Conservation (phyloP, 2,888 invertebrate genomes). For the Teleiodes luculella region DNA sequence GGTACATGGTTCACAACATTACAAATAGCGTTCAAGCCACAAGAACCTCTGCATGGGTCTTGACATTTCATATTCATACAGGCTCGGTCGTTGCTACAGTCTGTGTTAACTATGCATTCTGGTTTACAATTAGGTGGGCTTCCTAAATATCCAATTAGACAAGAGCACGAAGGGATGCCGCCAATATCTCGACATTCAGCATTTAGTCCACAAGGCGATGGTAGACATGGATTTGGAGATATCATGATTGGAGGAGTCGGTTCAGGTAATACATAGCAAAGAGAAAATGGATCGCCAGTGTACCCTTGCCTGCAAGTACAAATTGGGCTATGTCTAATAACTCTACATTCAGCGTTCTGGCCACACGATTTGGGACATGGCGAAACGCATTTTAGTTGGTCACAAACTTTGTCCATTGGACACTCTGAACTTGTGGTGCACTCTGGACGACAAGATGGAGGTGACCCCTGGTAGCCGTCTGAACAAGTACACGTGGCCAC, state of each 20-base stretch:
- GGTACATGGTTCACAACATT: conserved; percentile 87
- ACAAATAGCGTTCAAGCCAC: conserved; percentile 86
- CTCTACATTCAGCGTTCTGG: conserved; percentile 82
- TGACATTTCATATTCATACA: conserved; percentile 87
- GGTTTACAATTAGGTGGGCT: conserved; percentile 86
- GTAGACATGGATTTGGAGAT: conserved; percentile 81
- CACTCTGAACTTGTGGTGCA: conserved; percentile 84
- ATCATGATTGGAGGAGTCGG: conserved; percentile 40
- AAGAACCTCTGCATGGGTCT: conserved; percentile 88
- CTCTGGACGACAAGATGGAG: conserved; percentile 84
- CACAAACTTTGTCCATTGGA: conserved; percentile 81
- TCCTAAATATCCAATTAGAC: conserved; percentile 82
- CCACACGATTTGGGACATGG: conserved; percentile 86
- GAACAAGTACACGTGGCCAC: conserved; percentile 86
- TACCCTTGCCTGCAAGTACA: conserved; percentile 81
- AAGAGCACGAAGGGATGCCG: conserved; percentile 82
- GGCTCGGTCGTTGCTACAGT: conserved; percentile 84
- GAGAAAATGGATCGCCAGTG: conserved; percentile 82
- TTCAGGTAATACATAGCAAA: conserved; percentile 55
- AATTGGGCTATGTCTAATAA: conserved; percentile 84
- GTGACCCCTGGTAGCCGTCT: conserved; percentile 82
- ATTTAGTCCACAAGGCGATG: conserved; percentile 88
- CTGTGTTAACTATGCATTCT: conserved; percentile 85
- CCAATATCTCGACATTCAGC: conserved; percentile 79
- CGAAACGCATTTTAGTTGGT: conserved; percentile 84